Evolutionary conservation across 2,113 vertebrate species (phyloP).

Genomic region (Clarias gariepinus): DNA sequence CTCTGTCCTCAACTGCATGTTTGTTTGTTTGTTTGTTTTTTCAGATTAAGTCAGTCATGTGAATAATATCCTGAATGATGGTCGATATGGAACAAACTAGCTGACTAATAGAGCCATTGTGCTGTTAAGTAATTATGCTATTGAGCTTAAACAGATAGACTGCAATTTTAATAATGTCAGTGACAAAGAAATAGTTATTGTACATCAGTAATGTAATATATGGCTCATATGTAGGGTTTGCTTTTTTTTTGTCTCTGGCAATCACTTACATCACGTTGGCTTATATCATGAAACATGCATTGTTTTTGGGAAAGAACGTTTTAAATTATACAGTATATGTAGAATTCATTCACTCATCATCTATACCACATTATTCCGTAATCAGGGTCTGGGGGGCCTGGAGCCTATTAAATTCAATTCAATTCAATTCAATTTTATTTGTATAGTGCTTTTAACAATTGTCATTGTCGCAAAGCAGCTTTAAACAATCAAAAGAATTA

Average conservation of each 20-base stretch:
- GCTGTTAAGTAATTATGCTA: not conserved
- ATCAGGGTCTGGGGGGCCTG: too few species aligned
- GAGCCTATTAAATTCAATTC: too few species aligned
- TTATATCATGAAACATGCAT: not conserved
- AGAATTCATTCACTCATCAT: too few species aligned
- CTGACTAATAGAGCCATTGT: not conserved
- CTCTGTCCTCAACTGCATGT: not conserved
- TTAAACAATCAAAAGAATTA: too few species aligned
- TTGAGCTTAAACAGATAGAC: not conserved
- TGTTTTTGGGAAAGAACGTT: not conserved
- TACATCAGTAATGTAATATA: not conserved
- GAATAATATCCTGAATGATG: not conserved
- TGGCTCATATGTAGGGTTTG: not conserved
- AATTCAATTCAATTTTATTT: too few species aligned
- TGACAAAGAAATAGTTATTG: not conserved
- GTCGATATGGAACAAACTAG: not conserved
- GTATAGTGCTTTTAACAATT: too few species aligned
- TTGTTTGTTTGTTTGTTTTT: not conserved
- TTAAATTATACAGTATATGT: too few species aligned
- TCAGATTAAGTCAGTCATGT: not conserved
- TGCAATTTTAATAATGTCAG: not conserved
- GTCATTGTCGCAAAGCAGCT: too few species aligned
- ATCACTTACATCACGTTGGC: not conserved
- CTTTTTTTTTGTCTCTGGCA: not conserved
- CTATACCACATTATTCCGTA: too few species aligned